These are phyloP conservation scores for Catostylus mosaicus DNA, from an alignment of 30 jellyfish, hydroid and myxozoan genomes.

Conservation along the genomic window DNA sequence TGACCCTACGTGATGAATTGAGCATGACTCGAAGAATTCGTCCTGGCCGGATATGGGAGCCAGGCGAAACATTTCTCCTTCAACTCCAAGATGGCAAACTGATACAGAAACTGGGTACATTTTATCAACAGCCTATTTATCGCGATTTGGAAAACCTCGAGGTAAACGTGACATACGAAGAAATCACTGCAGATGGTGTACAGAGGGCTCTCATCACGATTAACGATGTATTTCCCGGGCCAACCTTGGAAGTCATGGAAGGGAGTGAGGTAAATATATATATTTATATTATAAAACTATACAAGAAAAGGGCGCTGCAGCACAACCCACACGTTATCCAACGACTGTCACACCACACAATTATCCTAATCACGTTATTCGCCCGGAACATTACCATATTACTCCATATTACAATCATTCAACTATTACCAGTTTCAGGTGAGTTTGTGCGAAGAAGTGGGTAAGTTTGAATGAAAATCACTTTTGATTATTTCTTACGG, in stretches of 20 bases:
- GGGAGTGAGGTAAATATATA: conserved; percentile 50
- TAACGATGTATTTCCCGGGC: conserved; percentile 66
- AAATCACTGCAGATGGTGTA: conserved; percentile 69
- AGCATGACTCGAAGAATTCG: conserved; percentile 37
- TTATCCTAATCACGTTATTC: too few relatives aligned
- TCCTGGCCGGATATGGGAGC: conserved; percentile 13
- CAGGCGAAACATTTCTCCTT: conserved; percentile 42
- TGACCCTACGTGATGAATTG: conserved; percentile 32
- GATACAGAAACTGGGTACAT: conserved; percentile 35
- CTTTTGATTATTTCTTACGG: too few relatives aligned
- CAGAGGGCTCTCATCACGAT: conserved; percentile 22
- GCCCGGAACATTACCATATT: too few relatives aligned
- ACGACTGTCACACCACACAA: too few relatives aligned
- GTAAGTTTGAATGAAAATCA: too few relatives aligned
- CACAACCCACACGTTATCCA: too few relatives aligned
- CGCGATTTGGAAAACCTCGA: conserved; percentile 1
- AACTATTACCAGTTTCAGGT: too few relatives aligned
- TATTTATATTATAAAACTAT: too few relatives aligned
- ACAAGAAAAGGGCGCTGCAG: too few relatives aligned
- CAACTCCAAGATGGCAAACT: conserved; percentile 36
- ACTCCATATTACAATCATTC: too few relatives aligned
- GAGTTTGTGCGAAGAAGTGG: too few relatives aligned
- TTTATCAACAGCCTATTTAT: conserved; percentile 26
- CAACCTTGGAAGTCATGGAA: conserved; percentile 59
- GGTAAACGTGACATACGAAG: conserved; percentile 48